These are phyloP conservation scores for Platorchestia sp. DNA, from an alignment of 1,140 invertebrate genomes.

Conservation along the genomic window DNA sequence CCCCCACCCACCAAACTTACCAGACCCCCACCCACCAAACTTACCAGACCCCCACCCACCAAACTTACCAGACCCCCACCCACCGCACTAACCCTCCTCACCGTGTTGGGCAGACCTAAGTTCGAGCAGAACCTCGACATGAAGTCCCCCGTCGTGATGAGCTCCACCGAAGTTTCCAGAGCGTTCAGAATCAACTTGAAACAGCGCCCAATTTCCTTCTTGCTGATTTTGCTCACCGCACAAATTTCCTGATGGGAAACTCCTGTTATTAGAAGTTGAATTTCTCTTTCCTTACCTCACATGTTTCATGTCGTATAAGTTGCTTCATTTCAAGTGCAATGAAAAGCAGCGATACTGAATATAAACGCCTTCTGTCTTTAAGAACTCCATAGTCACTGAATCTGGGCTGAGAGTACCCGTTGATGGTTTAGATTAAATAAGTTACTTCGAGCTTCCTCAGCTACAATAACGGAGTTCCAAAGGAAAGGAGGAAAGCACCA, in stretches of 20 bases:
- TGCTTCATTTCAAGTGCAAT: no score
- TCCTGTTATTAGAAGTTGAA: not conserved
- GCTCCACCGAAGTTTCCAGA: slow-evolving; percentile 92
- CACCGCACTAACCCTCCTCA: slow-evolving; percentile 74
- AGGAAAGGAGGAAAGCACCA: no score
- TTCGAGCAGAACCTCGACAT: slow-evolving; percentile 75
- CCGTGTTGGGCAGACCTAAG: not conserved
- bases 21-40: not conserved
- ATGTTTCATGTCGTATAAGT: no score
- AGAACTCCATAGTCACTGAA: no score
- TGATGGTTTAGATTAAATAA: no score
- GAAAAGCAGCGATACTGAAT: no score
- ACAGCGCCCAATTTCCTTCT: slow-evolving; percentile 98
- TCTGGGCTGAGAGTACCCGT: no score
- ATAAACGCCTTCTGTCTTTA: no score
- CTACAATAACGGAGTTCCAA: no score
- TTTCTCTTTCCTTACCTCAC: no score
- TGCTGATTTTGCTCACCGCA: slow-evolving; percentile 97
- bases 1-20: not conserved
- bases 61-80: not conserved
- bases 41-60: not conserved
- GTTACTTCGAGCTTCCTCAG: no score
- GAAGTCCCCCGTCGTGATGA: slow-evolving; percentile 98
- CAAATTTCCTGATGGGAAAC: slow-evolving; percentile 84
- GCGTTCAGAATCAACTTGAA: slow-evolving; percentile 95